Evolutionary conservation across 2,797 vertebrate species (phyloP), one percentile per base, ranked within the genome.

Genomic region (Dromococcyx pavoninus): DNA sequence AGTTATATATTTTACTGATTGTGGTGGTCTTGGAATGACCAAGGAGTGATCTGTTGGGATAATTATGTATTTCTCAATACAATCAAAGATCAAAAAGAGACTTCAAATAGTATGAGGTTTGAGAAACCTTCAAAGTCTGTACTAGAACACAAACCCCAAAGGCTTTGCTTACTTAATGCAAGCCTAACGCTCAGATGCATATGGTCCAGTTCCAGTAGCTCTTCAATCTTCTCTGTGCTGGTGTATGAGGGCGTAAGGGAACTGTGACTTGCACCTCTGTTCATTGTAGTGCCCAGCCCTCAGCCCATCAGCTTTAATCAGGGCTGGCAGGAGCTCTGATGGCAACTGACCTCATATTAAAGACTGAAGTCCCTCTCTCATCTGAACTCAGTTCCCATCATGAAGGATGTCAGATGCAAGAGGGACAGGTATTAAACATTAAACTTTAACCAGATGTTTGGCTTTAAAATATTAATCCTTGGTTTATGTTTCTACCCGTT

Each of bases 401-500:
- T 44, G 75, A 88, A 76, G 13, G n/a, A 85, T 93, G 88, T 86
- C 77, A 64, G 73, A 60, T 94, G 78, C 50, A 89, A 96, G 57
- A 72, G n/a, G 48, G 72, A 78, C 65, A 81, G 43, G 65, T 86
- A 83, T 94, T 92, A 94, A 93, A 89, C 57, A 86, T 88, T 82
- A 58, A 88, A 74, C 37, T 51, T 73, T 94, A 91, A 95, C 35
- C 32, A 69, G 35, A 37, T 72, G 33, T 77, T 93, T 13, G 7
- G 58, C 72, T 77, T 92, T 95, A 85, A 92, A 93, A 87, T 95
- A 86, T 58, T 82, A 77, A 80, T 87, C 22, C 13, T 53, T 13
- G n/a, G 78, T 28, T 82, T 82, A 39, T 1, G 4, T 35, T 77
- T 8, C 51, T 89, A 77, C 43, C 48, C 60, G 35, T 86, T 75